Percentiles rank a stretch among this genome's conserved stretches.
These are phyloP conservation scores for Blastomussa wellsi DNA, from an alignment of 92 coral and sea anemone species.

Conservation along the genomic window DNA sequence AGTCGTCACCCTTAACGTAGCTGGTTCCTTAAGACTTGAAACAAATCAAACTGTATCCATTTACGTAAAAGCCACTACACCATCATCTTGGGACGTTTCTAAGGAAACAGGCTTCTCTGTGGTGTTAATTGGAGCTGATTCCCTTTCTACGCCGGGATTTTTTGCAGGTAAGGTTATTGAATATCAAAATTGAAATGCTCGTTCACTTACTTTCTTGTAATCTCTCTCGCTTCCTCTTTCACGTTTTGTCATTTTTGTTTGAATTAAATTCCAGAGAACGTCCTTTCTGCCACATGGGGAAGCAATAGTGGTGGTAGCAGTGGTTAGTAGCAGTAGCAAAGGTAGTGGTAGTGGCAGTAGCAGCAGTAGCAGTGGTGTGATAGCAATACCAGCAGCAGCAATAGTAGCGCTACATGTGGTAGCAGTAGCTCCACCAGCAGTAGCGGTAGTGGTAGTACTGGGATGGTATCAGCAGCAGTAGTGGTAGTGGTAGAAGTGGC, in stretches of 20 bases:
- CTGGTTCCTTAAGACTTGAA: conserved; percentile 43
- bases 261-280: no score
- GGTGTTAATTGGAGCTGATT: conserved; percentile 54
- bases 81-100: conserved; percentile 40
- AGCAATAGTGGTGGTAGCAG: no score
- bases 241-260: not conserved
- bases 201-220: not conserved
- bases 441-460: no score
- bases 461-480: no score
- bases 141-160: conserved; percentile 31
- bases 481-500: no score
- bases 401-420: no score
- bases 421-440: no score
- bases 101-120: conserved; percentile 46
- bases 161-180: conserved; percentile 42
- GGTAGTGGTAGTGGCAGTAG: no score
- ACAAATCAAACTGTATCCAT: conserved; percentile 51
- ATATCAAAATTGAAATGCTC: not conserved
- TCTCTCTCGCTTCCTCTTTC: not conserved
- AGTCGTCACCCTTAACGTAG: conserved; percentile 35
- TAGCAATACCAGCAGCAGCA: no score
- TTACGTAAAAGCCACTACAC: conserved; percentile 19
- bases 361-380: no score
- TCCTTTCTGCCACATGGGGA: no score
- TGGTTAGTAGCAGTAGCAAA: no score